These are phyloP conservation scores for Cydia fagiglandana DNA, from an alignment of 1,140 invertebrate genomes.

Conservation along the genomic window DNA sequence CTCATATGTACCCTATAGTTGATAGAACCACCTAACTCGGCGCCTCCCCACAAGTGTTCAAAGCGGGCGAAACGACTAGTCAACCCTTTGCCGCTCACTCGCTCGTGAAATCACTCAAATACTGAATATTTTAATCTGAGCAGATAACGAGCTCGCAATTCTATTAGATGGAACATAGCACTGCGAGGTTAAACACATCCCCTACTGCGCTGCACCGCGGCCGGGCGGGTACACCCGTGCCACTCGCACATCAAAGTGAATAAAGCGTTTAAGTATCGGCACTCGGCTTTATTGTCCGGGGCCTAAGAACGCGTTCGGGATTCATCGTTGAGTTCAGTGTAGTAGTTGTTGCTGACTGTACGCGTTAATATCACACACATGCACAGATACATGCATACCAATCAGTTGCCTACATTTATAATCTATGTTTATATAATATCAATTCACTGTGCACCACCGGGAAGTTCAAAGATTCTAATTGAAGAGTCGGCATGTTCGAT, in stretches of 20 bases:
- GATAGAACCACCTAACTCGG: slow-evolving; percentile 51
- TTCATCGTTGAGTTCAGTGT: not conserved
- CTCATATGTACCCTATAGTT: slow-evolving; percentile 58
- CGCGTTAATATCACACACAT: not conserved
- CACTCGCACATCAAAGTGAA: slow-evolving; percentile 11
- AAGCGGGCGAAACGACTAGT: slow-evolving; percentile 75
- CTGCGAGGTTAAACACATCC: slow-evolving; percentile 68
- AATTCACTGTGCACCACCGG: not conserved
- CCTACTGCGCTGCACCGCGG: slow-evolving; percentile 42
- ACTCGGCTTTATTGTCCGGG: not conserved
- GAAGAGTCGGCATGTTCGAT: not conserved
- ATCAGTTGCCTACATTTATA: not conserved
- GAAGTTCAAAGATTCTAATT: slow-evolving; percentile 15
- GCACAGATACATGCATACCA: not conserved
- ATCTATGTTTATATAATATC: not conserved
- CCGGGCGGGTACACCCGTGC: slow-evolving; percentile 4
- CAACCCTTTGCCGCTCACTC: slow-evolving; percentile 78
- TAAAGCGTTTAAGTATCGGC: not conserved
- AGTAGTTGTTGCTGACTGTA: not conserved
- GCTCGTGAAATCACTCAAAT: slow-evolving; percentile 79
- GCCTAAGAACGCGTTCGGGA: not conserved
- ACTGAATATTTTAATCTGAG: slow-evolving; percentile 79
- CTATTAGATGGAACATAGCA: slow-evolving; percentile 78
- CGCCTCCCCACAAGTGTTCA: slow-evolving; percentile 73
- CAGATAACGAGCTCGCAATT: slow-evolving; percentile 79